These are phyloP conservation scores for Allolobophora icterica DNA, from an alignment of 2,888 invertebrate genomes.

Conservation along the genomic window DNA sequence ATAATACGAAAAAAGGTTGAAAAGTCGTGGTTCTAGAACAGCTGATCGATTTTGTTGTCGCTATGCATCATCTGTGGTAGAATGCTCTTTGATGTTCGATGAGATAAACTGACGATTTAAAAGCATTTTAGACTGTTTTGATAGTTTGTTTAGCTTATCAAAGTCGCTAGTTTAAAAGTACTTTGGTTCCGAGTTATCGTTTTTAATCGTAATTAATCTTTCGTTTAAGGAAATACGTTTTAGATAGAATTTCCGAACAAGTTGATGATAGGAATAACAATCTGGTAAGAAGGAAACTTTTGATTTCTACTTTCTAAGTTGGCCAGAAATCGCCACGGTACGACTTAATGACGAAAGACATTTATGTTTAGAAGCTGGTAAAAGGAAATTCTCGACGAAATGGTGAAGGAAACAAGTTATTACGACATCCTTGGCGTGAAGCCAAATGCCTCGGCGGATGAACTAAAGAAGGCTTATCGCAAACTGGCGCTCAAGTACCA, in stretches of 20 bases:
- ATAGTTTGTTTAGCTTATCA: too few species aligned
- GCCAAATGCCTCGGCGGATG: constrained; percentile 83
- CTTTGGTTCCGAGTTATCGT: too few species aligned
- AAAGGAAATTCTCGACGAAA: constrained; percentile 61
- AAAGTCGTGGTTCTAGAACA: background rate
- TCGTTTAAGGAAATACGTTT: too few species aligned
- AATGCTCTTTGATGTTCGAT: background rate
- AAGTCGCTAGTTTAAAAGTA: too few species aligned
- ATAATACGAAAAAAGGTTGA: background rate
- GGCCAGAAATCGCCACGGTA: background rate
- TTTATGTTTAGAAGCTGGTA: constrained; percentile 3
- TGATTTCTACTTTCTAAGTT: background rate
- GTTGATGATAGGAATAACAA: too few species aligned
- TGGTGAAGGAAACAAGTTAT: constrained; percentile 96
- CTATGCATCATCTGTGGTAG: background rate
- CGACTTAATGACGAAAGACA: background rate
- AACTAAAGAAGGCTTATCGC: constrained; percentile 94
- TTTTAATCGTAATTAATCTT: too few species aligned
- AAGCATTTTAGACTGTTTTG: too few species aligned
- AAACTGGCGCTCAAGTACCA: constrained; percentile 95
- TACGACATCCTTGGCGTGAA: constrained; percentile 93
- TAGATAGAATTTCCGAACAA: too few species aligned
- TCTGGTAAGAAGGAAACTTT: background rate
- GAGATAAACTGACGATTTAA: background rate
- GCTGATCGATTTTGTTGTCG: background rate